Conservation (phyloP, 2,797 vertebrate species). For the Spondyliosoma cantharus region DNA sequence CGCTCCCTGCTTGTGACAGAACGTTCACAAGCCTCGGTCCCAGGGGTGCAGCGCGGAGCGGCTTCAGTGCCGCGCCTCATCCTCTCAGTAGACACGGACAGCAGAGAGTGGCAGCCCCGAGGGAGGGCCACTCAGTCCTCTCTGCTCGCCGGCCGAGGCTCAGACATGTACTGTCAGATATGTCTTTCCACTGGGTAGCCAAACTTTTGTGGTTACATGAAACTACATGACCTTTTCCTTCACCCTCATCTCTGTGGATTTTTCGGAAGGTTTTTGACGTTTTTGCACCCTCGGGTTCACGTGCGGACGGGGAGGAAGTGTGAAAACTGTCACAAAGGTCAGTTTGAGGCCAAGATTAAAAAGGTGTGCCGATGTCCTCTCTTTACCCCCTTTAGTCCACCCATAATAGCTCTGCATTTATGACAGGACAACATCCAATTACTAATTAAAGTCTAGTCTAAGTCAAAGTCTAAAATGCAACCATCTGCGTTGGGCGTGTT, state of each 20-base stretch:
- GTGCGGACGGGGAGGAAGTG: conserved; percentile 17
- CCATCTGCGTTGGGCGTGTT: conserved; percentile 16
- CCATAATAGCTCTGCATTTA: conserved; percentile 27
- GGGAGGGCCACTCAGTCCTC: conserved; percentile 66
- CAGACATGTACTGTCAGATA: conserved; percentile 75
- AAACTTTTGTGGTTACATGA: conserved; percentile 63
- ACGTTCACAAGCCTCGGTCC: conserved; percentile 59
- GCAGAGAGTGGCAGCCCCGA: conserved; percentile 64
- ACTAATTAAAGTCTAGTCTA: no score
- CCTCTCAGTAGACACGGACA: conserved; percentile 68
- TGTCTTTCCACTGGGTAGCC: conserved; percentile 64
- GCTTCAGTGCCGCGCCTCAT: conserved; percentile 58
- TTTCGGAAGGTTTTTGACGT: conserved; percentile 54
- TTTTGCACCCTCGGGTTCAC: conserved; percentile 26
- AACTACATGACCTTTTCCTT: conserved; percentile 55
- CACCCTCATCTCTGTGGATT: conserved; percentile 31
- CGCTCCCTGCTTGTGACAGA: conserved; percentile 66
- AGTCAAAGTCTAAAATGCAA: no score
- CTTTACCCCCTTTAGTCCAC: conserved; percentile 26
- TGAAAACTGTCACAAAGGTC: conserved; percentile 46
- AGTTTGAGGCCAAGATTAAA: conserved; percentile 48
- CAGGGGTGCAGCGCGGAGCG: conserved; percentile 56
- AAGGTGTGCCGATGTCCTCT: conserved; percentile 43
- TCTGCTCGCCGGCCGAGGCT: conserved; percentile 65
- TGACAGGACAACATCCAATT: conserved; percentile 1